A percentile compares a stretch with the other conserved stretches of the same genome.
Conservation (phyloP, 2,888 invertebrate species). For the Flexamia atlantica region DNA sequence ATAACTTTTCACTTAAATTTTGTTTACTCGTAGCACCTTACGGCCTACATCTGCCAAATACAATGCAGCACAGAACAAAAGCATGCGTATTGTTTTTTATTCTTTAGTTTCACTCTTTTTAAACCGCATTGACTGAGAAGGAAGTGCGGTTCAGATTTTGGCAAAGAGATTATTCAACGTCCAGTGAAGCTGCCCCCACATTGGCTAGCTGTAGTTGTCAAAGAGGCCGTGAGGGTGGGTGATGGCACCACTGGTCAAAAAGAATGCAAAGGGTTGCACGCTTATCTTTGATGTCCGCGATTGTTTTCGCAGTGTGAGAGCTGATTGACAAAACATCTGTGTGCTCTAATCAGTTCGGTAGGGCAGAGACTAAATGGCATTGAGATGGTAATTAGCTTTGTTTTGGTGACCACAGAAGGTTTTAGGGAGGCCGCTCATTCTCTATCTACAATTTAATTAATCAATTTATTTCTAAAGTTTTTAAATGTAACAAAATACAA, state of each 20-base stretch:
- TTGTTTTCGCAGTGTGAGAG: slow-evolving; percentile 21
- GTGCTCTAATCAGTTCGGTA: background rate
- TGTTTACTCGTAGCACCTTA: no score
- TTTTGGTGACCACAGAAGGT: background rate
- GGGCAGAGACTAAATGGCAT: background rate
- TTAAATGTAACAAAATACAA: no score
- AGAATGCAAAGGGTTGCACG: background rate
- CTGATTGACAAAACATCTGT: slow-evolving; percentile 32
- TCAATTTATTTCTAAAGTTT: no score
- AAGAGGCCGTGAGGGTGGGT: background rate
- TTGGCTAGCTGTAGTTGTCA: background rate
- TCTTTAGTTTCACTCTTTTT: no score
- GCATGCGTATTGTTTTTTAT: no score
- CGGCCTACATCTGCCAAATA: no score
- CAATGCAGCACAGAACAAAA: no score
- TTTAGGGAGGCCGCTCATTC: background rate
- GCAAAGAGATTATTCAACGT: background rate
- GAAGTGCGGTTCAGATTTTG: slow-evolving; percentile 14
- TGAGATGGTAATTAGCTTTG: background rate
- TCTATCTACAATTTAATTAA: no score
- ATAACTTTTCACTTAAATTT: no score
- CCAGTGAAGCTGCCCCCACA: background rate
- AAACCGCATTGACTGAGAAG: background rate
- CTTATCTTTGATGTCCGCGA: slow-evolving; percentile 12
- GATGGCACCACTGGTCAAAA: background rate